phyloP scores from a whole-genome alignment of 2,797 vertebrate species.

The Syndactyla subalaris region DNA sequence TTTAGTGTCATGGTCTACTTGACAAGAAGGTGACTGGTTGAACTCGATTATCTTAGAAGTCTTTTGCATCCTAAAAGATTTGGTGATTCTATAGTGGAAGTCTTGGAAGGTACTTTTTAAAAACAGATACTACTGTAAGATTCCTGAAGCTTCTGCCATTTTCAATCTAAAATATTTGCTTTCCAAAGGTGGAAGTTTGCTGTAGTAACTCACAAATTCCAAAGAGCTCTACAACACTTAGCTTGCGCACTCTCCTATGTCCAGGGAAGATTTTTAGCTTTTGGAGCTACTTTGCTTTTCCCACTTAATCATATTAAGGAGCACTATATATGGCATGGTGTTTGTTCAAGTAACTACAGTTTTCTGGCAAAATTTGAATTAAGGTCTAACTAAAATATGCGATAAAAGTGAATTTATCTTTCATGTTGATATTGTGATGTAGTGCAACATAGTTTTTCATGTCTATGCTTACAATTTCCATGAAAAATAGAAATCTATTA shows the following conservation, averaged over 20 bases:
- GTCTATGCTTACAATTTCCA: not conserved
- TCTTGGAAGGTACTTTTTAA: not conserved
- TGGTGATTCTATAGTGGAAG: not conserved
- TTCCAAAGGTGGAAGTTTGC: not conserved
- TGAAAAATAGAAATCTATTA: not conserved
- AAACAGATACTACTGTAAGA: not conserved
- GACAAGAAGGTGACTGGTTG: fast-evolving
- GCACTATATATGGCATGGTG: not conserved
- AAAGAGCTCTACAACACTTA: not conserved
- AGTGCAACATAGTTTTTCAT: not conserved
- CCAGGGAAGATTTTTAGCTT: not conserved
- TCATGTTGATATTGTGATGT: not conserved
- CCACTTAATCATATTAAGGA: not conserved
- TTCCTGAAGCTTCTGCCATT: not conserved
- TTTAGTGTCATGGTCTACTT: not conserved
- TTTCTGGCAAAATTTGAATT: not conserved
- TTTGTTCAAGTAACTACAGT: not conserved
- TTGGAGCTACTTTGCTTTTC: not conserved
- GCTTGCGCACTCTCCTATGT: not conserved
- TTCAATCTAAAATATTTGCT: not conserved
- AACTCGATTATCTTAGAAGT: fast-evolving
- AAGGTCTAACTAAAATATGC: not conserved
- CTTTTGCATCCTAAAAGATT: not conserved
- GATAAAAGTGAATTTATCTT: slow-evolving; percentile 11
- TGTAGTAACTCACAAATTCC: not conserved